Base-by-base conservation (phyloP, 2,113 vertebrate species). In the Salvelinus sp. region DNA sequence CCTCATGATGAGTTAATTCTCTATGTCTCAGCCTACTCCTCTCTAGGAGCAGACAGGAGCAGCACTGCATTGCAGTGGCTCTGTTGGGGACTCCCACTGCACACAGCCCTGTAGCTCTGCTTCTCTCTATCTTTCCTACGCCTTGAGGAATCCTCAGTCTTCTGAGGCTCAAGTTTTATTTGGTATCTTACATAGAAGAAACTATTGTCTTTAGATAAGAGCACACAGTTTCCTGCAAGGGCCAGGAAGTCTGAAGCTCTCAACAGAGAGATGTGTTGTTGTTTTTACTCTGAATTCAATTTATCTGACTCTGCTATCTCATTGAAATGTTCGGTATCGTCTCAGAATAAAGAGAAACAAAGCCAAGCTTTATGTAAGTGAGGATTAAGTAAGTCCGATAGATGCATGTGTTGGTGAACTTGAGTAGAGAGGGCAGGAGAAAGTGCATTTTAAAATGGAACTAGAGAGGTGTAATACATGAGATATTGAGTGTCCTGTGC, bases 11-110 rank as follows among this genome's bases (percentile, higher is more conserved):
- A n/a, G 16, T 48, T 66, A 38, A 70, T 65, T 38, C 16, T 60
- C n/a, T 44, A 9, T 38, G 38, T 44, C 38, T 44, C 38, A 23
- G n/a, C 9, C 38, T 27, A 20, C 58, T 38, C 20, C 67, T 9
- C 66, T n/a, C 44, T 9, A 63, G 23, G 33, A 58, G 18, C 58
- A n/a, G 16, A 69, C 48, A 44, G 67, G 27, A 64, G 18, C 71
- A 62, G 65, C 14, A 20, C 69, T 69, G 76, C 76, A 76, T 69
- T 78, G 73, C 79, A 71, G 70, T 70, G 70, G 69, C 72, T 79
- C 47, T 50, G 27, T 65, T 63, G 13, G 64, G 33, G 28, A 75
- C 50, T 66, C 50, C 1, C 48, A 18, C 48, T 18, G 38, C 7
- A 44, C 38, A 44, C 38, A 44, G 38, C 9, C 12, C 14, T 16